Evolutionary conservation across 2,797 vertebrate species (phyloP).

Genomic region (Oreochromis grahami): DNA sequence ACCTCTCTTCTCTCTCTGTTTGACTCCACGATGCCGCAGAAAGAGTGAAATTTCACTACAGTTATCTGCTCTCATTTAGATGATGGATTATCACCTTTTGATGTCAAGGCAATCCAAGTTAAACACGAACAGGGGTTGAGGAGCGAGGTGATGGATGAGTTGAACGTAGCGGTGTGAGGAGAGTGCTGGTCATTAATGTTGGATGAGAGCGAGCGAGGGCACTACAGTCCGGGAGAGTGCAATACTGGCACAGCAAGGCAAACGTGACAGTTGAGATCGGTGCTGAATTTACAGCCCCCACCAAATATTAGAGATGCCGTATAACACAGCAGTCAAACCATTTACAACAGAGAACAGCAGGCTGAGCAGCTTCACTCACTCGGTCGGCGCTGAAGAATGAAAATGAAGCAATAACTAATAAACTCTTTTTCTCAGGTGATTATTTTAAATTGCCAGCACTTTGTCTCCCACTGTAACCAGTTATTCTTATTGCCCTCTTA

Average conservation of each 20-base stretch:
- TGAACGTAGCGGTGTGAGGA: background rate
- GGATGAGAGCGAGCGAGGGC: conserved; percentile 3
- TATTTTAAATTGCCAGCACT: conserved; percentile 55
- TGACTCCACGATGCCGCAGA: background rate
- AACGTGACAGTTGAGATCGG: conserved; percentile 14
- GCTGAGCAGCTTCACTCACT: background rate
- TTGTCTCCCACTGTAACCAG: conserved; percentile 51
- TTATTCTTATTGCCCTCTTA: conserved; percentile 61
- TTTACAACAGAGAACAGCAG: background rate
- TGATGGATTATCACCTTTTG: conserved; percentile 28
- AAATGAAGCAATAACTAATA: conserved; percentile 8
- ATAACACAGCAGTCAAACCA: background rate
- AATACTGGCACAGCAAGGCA: conserved; percentile 1
- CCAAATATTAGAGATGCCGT: background rate
- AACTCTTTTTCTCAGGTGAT: conserved; percentile 34
- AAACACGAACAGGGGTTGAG: background rate
- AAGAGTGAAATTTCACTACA: background rate
- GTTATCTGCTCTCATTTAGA: conserved; percentile 11
- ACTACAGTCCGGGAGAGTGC: background rate
- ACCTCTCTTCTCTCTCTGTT: background rate
- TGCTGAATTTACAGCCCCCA: background rate
- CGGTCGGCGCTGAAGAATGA: background rate
- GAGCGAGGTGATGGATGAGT: conserved; percentile 23
- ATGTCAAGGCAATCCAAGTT: conserved; percentile 7
- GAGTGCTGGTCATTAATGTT: conserved; percentile 36